Evolutionary conservation across 2,888 invertebrate species (phyloP).

Genomic region (Napeogenes sylphis): DNA sequence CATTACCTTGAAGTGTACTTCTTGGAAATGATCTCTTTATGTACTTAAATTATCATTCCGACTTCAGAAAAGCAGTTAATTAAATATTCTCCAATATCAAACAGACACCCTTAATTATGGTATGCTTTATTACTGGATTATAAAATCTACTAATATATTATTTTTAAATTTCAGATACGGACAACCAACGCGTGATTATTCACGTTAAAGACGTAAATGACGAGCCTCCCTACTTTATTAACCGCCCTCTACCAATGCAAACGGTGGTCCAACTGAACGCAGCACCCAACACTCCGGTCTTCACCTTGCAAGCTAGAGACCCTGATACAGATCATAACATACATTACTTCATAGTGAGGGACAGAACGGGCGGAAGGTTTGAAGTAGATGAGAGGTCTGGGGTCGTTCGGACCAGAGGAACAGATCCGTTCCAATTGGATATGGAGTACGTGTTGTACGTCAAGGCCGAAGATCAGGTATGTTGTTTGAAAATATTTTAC

Average conservation of each 20-base stretch:
- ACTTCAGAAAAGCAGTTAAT: background rate
- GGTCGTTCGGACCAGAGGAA: slow-evolving; percentile 93
- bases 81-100: background rate
- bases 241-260: slow-evolving; percentile 97
- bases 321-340: slow-evolving; percentile 98
- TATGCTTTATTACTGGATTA: background rate
- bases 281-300: slow-evolving; percentile 95
- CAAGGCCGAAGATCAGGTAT: slow-evolving; percentile 93
- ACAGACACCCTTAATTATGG: background rate
- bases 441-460: slow-evolving; percentile 98
- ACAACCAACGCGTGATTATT: slow-evolving; percentile 96
- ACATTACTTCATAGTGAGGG: slow-evolving; percentile 96
- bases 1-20: slow-evolving; percentile 8
- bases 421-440: slow-evolving; percentile 94
- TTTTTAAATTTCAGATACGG: slow-evolving; percentile 84
- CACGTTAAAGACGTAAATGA: slow-evolving; percentile 98
- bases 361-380: slow-evolving; percentile 88
- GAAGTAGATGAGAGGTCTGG: slow-evolving; percentile 95
- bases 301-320: slow-evolving; percentile 97
- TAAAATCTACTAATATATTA: slow-evolving; percentile 1
- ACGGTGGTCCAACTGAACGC: slow-evolving; percentile 97
- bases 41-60: background rate
- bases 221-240: slow-evolving; percentile 98
- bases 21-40: slow-evolving; percentile 5
- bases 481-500: too few relatives aligned